These are phyloP conservation scores for Nilaparvata lugens DNA, from an alignment of 1,140 invertebrate genomes.

Conservation along the genomic window DNA sequence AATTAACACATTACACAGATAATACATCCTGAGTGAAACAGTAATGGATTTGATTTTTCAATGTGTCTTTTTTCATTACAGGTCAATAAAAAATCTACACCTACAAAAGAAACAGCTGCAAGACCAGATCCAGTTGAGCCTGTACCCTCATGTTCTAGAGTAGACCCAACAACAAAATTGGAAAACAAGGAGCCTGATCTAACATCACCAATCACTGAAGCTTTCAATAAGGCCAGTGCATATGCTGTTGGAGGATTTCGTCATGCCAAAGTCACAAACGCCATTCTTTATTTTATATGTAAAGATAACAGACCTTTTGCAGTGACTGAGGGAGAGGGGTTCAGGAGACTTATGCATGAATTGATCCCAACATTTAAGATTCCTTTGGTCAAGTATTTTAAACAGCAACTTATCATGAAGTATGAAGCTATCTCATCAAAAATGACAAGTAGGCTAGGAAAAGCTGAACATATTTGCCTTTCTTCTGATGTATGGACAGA, in stretches of 20 bases:
- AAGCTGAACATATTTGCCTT: background rate
- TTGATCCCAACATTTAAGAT: constrained; percentile 4
- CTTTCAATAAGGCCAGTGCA: background rate
- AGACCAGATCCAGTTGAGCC: too few species aligned
- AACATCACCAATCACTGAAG: background rate
- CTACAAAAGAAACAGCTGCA: too few species aligned
- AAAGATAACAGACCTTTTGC: constrained; percentile 2
- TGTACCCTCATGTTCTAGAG: too few species aligned
- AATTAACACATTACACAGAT: too few species aligned
- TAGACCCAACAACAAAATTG: too few species aligned
- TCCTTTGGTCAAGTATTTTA: background rate
- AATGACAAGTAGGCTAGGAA: background rate
- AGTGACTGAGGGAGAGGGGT: constrained; percentile 2
- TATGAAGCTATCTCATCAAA: constrained; percentile 3
- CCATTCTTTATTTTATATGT: constrained; percentile 6
- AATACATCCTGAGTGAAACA: too few species aligned
- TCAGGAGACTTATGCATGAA: constrained; percentile 6
- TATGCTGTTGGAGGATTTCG: background rate
- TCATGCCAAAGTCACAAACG: background rate
- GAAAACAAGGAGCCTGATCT: too few species aligned
- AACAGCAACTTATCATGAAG: background rate
- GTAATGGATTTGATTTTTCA: too few species aligned
- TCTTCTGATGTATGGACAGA: constrained; percentile 7
- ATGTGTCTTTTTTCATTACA: too few species aligned
- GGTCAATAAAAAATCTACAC: too few species aligned